Percentiles rank a stretch among this genome's conserved stretches.
Evolutionary conservation across 2,113 vertebrate species (phyloP).

Genomic region (Hepsetus odoe): DNA sequence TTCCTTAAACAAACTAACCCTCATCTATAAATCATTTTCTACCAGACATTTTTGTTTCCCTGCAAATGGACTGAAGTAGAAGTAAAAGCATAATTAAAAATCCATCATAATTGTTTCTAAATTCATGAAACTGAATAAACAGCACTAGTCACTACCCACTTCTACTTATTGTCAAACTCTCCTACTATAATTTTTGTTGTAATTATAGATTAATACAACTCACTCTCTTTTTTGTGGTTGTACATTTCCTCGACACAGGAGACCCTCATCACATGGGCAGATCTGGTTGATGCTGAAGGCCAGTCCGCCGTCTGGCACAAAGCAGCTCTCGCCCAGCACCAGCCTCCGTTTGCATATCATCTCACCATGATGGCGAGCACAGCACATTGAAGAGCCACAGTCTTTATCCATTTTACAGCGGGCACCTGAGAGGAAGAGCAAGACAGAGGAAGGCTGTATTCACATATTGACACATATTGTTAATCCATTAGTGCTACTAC

Average conservation of each 20-base stretch:
- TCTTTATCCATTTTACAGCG: constrained; percentile 83
- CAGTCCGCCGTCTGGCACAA: constrained; percentile 81
- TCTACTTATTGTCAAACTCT: not conserved
- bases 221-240: constrained; percentile 70
- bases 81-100: too few species aligned
- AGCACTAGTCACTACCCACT: not conserved
- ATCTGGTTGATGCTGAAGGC: constrained; percentile 89
- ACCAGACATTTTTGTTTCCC: too few species aligned
- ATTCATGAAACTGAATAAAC: not conserved
- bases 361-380: constrained; percentile 84
- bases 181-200: not conserved
- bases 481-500: not conserved
- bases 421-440: constrained; percentile 66
- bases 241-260: constrained; percentile 72
- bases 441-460: not conserved
- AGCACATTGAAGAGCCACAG: constrained; percentile 77
- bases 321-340: constrained; percentile 73
- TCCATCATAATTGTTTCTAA: not conserved
- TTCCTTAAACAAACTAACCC: too few species aligned
- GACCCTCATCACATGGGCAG: constrained; percentile 82
- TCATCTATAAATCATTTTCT: too few species aligned
- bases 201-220: constrained; percentile 58
- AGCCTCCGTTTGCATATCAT: constrained; percentile 81
- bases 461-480: not conserved
- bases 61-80: too few species aligned